phyloP scores from a whole-genome alignment of 2,113 vertebrate species.

The Rhynchomys soricoides region DNA sequence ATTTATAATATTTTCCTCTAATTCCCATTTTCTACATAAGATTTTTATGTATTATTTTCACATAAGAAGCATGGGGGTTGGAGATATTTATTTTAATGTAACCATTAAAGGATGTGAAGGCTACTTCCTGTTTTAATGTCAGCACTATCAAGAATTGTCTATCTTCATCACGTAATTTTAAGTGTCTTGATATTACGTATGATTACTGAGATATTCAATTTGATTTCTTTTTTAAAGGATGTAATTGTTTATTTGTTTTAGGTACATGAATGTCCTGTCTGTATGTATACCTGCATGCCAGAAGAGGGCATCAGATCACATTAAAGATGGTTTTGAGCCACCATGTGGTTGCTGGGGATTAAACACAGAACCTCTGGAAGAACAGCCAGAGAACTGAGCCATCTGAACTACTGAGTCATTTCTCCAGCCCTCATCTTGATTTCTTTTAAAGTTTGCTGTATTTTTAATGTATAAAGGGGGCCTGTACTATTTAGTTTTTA shows the following conservation, averaged over 20 bases:
- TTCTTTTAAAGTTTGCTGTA: neutral
- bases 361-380: no score
- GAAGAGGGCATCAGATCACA: no score
- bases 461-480: neutral
- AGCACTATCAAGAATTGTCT: neutral
- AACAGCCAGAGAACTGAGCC: no score
- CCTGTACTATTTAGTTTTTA: neutral
- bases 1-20: neutral
- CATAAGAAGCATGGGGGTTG: neutral
- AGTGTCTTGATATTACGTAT: neutral
- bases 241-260: no score
- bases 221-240: neutral
- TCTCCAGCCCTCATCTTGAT: neutral
- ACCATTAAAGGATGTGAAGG: neutral
- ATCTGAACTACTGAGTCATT: no score
- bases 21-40: neutral
- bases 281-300: no score
- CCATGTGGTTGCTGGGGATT: no score
- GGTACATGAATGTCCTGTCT: no score
- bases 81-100: conserved; percentile 1
- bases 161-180: neutral
- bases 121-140: neutral
- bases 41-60: neutral
- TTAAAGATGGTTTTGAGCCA: no score
- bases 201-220: neutral